Evolutionary conservation across 2,888 invertebrate species (phyloP), one percentile per base, ranked within the genome.

Genomic region (Trichopoda pennipes): DNA sequence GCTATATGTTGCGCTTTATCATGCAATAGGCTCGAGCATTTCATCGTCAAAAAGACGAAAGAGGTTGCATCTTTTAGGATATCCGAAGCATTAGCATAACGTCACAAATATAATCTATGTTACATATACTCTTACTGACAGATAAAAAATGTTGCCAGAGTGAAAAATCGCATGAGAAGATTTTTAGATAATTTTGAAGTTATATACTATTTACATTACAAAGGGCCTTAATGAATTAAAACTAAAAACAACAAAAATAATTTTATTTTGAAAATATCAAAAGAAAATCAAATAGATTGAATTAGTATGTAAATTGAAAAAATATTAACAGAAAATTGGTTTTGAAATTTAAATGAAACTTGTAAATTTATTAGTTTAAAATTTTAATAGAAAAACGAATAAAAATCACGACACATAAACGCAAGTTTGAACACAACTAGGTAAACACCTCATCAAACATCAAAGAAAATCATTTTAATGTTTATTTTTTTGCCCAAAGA

Each of bases 241-340:
- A 58, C 2, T 1, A 44, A 28, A 38, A 16, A 17, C n/a, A n/a
- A 35, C 32, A 47, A 32, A 0, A 63, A 17, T 2, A 14, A 49
- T 55, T 75, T 38, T 28, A 28, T 12, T 12, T 6, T 38, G 3
- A 38, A 4, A 12, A 58, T 58, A 51, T 70, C 60, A 66, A 58
- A 74, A n/a, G 44, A 70, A 70, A 78, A 64, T 55, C 64, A 51
- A 87, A 88, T 17, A 72, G 86, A 88, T 89, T 88, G 86, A 86
- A 87, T 89, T 87, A 85, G 88, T 88, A 88, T 88, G 88, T 85
- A 88, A 88, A 89, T 89, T 86, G 85, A 85, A 86, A 86, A 85
- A 56, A 28, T 3, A 56, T 38, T 19, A 47, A 14, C 6, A 16
- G n/a, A 28, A 19, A 17, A 1, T 19, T 28, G 21, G 10, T n/a